Evolutionary conservation across 2,888 invertebrate genomes (phyloP).

Genomic region (Melangyna quadrimaculata): DNA sequence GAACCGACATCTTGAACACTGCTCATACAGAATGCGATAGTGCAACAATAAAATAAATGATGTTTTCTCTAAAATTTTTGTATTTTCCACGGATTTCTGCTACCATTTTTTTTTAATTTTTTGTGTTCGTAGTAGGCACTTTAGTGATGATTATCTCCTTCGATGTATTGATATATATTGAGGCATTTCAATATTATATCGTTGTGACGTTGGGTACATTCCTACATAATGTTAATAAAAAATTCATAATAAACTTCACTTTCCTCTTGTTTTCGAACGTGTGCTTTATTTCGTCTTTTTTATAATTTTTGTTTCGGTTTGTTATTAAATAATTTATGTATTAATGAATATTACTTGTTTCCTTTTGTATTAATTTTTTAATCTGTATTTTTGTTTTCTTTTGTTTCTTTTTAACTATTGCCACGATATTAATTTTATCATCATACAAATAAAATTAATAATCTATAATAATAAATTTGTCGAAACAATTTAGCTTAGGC

Average conservation of each 20-base stretch:
- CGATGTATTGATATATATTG: no score
- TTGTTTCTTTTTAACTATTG: conserved; percentile 60
- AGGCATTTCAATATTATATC: no score
- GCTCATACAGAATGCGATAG: no score
- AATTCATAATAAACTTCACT: background rate
- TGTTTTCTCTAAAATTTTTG: no score
- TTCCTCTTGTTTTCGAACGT: conserved; percentile 77
- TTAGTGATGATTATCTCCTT: no score
- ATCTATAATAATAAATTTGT: conserved; percentile 63
- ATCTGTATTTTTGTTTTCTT: conserved; percentile 39
- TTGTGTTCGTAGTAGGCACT: no score
- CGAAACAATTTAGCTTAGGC: conserved; percentile 66
- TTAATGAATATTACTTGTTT: conserved; percentile 71
- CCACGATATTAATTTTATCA: conserved; percentile 63
- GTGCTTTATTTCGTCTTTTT: conserved; percentile 79
- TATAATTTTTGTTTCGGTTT: conserved; percentile 74
- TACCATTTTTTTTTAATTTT: no score
- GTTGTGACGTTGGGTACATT: no score
- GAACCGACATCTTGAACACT: no score
- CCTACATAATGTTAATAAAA: no score
- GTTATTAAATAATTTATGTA: conserved; percentile 67
- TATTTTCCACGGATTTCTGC: no score
- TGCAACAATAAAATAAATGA: no score
- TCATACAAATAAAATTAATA: conserved; percentile 68
- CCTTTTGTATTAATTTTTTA: conserved; percentile 41